Evolutionary conservation across 1,140 invertebrate genomes (phyloP).

Genomic region (Monomorium pharaonis): DNA sequence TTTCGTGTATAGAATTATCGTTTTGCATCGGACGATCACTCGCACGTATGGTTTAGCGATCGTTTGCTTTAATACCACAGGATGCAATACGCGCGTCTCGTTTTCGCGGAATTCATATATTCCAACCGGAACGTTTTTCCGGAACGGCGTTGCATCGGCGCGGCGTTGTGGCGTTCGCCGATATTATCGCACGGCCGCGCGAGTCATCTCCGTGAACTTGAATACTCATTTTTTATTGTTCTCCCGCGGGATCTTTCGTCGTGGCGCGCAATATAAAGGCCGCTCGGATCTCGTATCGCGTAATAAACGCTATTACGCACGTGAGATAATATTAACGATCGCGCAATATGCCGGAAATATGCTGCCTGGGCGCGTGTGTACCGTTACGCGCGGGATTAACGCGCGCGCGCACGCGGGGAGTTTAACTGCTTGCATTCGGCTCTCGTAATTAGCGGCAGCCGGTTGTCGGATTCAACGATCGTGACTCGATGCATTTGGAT

Average conservation of each 20-base stretch:
- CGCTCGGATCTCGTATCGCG: slow-evolving; percentile 35
- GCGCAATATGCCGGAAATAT: slow-evolving; percentile 56
- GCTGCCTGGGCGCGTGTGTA: slow-evolving; percentile 16
- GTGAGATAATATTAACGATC: slow-evolving; percentile 60
- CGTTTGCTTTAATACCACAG: neutral
- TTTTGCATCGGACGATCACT: too few relatives aligned
- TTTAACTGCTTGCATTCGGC: neutral
- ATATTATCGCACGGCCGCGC: slow-evolving; percentile 31
- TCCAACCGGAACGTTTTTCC: neutral
- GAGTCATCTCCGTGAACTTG: slow-evolving; percentile 49
- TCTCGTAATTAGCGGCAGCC: slow-evolving; percentile 50
- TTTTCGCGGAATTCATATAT: neutral
- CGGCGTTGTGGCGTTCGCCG: neutral
- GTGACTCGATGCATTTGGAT: slow-evolving; percentile 16
- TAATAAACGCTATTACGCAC: slow-evolving; percentile 53
- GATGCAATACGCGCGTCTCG: neutral
- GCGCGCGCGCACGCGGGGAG: slow-evolving; percentile 11
- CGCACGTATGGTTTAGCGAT: neutral
- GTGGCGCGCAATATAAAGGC: slow-evolving; percentile 31
- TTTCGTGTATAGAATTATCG: neutral
- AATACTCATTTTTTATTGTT: slow-evolving; percentile 51
- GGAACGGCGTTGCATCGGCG: neutral
- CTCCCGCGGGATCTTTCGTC: slow-evolving; percentile 17
- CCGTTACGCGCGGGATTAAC: slow-evolving; percentile 47
- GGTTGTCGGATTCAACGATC: slow-evolving; percentile 28